A percentile compares a stretch with the other conserved stretches of the same genome.
These are phyloP conservation scores for Tetramorium alpestre DNA, from an alignment of 1,140 invertebrate genomes.

Conservation along the genomic window DNA sequence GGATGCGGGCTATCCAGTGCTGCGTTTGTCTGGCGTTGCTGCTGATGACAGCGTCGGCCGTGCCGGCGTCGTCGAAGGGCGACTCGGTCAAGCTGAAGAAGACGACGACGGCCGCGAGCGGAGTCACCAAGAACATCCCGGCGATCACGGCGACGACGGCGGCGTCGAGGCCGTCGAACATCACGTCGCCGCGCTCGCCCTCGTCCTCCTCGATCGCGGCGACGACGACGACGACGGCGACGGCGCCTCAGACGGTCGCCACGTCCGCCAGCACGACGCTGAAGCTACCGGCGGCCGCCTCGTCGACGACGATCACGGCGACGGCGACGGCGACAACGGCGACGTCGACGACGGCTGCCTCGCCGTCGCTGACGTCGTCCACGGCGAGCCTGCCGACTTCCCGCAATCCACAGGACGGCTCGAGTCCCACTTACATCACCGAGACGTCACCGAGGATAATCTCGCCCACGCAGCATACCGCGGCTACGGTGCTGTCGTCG, in stretches of 20 bases:
- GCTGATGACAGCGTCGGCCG: constrained; percentile 35
- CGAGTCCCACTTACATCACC: constrained; percentile 48
- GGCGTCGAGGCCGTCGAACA: constrained; percentile 12
- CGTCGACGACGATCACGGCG: constrained; percentile 76
- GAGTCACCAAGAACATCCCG: constrained; percentile 69
- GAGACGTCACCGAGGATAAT: constrained; percentile 75
- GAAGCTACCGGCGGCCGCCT: constrained; percentile 80
- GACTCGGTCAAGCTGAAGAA: constrained; percentile 55
- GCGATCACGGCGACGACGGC: constrained; percentile 35
- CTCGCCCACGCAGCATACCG: constrained; percentile 62
- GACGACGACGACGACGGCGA: constrained; percentile 77
- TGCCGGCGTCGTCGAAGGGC: constrained; percentile 49
- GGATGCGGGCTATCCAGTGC: constrained; percentile 33
- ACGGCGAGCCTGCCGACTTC: neutral
- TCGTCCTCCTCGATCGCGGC: constrained; percentile 48
- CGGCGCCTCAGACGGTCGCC: neutral
- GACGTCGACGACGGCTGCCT: constrained; percentile 73
- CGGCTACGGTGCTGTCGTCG: constrained; percentile 70
- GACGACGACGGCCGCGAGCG: constrained; percentile 68
- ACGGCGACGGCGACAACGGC: constrained; percentile 74
- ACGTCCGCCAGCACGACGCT: constrained; percentile 74
- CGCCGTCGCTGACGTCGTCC: neutral
- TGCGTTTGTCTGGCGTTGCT: constrained; percentile 35
- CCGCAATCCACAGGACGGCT: neutral
- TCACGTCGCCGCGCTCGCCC: constrained; percentile 6